These are phyloP conservation scores for Schlechtendalia chinensis DNA, from an alignment of 1,140 invertebrate genomes.

Conservation along the genomic window DNA sequence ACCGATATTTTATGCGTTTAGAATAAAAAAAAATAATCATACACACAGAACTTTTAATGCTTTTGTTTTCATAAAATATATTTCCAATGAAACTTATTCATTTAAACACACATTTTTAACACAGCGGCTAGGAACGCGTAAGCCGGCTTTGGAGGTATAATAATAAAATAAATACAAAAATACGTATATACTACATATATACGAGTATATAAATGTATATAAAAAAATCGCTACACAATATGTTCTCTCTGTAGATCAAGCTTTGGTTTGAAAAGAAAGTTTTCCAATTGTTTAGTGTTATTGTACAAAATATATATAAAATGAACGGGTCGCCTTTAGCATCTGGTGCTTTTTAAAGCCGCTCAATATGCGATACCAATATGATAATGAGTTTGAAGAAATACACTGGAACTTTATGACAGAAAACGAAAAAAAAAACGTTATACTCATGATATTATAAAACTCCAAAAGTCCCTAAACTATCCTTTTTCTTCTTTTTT, in stretches of 20 bases:
- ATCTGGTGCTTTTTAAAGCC: slow-evolving; percentile 40
- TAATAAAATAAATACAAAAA: slow-evolving; percentile 23
- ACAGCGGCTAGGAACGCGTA: background rate
- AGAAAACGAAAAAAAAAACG: background rate
- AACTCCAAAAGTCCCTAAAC: slow-evolving; percentile 34
- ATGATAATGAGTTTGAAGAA: slow-evolving; percentile 43
- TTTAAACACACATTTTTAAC: slow-evolving; percentile 7
- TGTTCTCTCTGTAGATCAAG: slow-evolving; percentile 24
- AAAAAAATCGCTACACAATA: background rate
- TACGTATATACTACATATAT: background rate
- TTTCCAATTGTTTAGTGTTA: slow-evolving; percentile 41
- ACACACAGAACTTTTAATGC: slow-evolving; percentile 10
- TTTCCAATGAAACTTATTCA: background rate
- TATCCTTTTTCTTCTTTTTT: background rate
- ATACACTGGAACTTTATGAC: slow-evolving; percentile 42
- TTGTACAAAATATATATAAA: slow-evolving; percentile 33
- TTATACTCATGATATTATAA: slow-evolving; percentile 33
- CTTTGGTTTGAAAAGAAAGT: slow-evolving; percentile 35
- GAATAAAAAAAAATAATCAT: background rate
- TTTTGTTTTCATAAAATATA: slow-evolving; percentile 17
- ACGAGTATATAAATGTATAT: no score
- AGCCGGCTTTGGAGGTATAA: background rate
- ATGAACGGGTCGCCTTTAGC: background rate
- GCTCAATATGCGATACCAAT: slow-evolving; percentile 42
- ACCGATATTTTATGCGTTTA: slow-evolving; percentile 7